phyloP scores from a whole-genome alignment of 2,888 invertebrate species.

The Leucophenga maculata region DNA sequence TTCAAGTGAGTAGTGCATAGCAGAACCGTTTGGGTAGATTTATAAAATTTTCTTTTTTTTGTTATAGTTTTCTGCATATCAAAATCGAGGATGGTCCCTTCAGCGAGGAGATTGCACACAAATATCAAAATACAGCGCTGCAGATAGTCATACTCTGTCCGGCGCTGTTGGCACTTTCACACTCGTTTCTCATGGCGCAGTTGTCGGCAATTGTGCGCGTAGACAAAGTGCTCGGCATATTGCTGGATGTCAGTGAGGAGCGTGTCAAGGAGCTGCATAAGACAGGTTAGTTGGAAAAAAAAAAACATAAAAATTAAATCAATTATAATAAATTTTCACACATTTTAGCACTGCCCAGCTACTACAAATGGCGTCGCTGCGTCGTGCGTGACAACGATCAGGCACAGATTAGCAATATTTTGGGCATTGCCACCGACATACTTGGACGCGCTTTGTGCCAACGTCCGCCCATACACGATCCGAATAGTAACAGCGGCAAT shows the following conservation, averaged over 20 bases:
- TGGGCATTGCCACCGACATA: slow-evolving; percentile 87
- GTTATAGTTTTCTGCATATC: slow-evolving; percentile 80
- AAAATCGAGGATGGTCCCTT: slow-evolving; percentile 80
- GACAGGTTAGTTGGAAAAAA: slow-evolving; percentile 74
- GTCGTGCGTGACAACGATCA: slow-evolving; percentile 87
- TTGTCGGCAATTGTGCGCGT: slow-evolving; percentile 72
- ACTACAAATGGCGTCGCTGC: slow-evolving; percentile 86
- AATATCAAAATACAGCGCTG: slow-evolving; percentile 78
- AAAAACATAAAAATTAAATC: not conserved
- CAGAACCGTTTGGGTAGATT: not conserved
- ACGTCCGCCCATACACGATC: slow-evolving; percentile 78
- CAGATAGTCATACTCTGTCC: slow-evolving; percentile 89
- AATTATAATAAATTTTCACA: not conserved
- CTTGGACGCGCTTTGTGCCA: slow-evolving; percentile 77
- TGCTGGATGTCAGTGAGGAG: slow-evolving; percentile 84
- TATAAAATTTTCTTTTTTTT: not conserved
- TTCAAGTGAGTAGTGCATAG: slow-evolving; percentile 79
- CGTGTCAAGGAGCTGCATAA: slow-evolving; percentile 80
- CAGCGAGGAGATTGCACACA: slow-evolving; percentile 73
- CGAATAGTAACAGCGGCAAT: slow-evolving; percentile 73
- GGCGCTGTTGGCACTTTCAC: slow-evolving; percentile 76
- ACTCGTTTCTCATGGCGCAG: slow-evolving; percentile 69
- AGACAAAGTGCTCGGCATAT: slow-evolving; percentile 84
- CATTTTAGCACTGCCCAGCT: slow-evolving; percentile 77
- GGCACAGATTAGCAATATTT: slow-evolving; percentile 86